Percentiles rank a stretch among this genome's conserved stretches.
These are phyloP conservation scores for Xiphophorus birchmanni DNA, from an alignment of 2,797 vertebrate species.

Conservation along the genomic window DNA sequence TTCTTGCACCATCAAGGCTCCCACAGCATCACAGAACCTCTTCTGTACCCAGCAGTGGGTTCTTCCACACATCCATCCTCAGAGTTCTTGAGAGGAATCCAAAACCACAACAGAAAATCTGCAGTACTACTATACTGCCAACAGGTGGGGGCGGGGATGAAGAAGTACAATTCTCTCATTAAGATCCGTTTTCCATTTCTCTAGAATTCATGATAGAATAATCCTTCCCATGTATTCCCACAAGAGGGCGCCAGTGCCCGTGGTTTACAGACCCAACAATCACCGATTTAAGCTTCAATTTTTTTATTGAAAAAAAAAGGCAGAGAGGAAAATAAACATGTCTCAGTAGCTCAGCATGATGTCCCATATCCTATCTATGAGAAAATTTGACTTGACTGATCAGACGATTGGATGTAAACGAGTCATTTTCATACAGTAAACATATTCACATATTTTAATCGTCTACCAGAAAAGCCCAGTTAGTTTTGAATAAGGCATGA, in stretches of 20 bases:
- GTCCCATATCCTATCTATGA: conserved; percentile 13
- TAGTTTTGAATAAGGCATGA: conserved; percentile 43
- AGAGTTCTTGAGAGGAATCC: neutral
- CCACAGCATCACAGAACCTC: neutral
- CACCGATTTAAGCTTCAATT: conserved; percentile 12
- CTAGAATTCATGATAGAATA: neutral
- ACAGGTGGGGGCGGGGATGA: too few relatives aligned
- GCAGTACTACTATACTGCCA: too few relatives aligned
- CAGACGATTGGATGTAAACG: conserved; percentile 37
- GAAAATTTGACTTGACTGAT: conserved; percentile 26
- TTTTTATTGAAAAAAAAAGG: conserved; percentile 72
- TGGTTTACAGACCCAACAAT: neutral
- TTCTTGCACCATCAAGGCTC: neutral
- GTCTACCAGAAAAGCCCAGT: conserved; percentile 32
- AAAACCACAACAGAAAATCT: too few relatives aligned
- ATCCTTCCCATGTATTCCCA: neutral
- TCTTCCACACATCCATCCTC: neutral
- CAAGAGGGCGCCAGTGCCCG: neutral
- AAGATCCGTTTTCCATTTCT: neutral
- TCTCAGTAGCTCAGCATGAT: conserved; percentile 35
- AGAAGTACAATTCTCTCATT: neutral
- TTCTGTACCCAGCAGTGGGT: neutral
- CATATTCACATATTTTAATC: conserved; percentile 44
- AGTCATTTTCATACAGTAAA: conserved; percentile 40
- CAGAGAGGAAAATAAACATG: conserved; percentile 55